Conservation (phyloP, 2,113 vertebrate genomes). For the Motacilla tschutschensis region DNA sequence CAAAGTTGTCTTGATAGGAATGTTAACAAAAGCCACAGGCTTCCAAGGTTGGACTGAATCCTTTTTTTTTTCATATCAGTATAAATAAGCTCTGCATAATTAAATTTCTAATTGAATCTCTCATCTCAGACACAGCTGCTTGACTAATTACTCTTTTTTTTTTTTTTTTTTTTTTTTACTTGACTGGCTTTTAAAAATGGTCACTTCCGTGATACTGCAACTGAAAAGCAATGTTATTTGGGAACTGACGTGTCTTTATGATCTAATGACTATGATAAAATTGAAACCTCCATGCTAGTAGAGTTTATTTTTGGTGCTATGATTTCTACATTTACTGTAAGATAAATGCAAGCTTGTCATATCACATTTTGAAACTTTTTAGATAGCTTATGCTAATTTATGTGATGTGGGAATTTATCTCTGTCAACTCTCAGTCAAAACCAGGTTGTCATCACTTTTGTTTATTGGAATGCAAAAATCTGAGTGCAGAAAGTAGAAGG, state of each 20-base stretch:
- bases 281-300: neutral
- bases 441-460: neutral
- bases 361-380: conserved; percentile 9
- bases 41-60: neutral
- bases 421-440: conserved; percentile 9
- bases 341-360: neutral
- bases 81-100: neutral
- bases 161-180: neutral
- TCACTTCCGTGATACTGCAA: neutral
- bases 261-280: neutral
- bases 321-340: neutral
- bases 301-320: neutral
- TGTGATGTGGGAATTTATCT: neutral
- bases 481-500: neutral
- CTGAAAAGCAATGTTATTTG: neutral
- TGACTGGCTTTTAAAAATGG: neutral
- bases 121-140: neutral
- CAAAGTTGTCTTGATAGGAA: neutral
- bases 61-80: neutral
- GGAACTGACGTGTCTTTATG: neutral
- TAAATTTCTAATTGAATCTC: neutral
- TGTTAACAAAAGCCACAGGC: neutral
- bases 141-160: neutral
- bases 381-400: neutral
- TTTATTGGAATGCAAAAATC: neutral